A percentile compares a stretch with the other conserved stretches of the same genome.
Conservation (phyloP, 2,888 invertebrate species). For the Meloe dianella region DNA sequence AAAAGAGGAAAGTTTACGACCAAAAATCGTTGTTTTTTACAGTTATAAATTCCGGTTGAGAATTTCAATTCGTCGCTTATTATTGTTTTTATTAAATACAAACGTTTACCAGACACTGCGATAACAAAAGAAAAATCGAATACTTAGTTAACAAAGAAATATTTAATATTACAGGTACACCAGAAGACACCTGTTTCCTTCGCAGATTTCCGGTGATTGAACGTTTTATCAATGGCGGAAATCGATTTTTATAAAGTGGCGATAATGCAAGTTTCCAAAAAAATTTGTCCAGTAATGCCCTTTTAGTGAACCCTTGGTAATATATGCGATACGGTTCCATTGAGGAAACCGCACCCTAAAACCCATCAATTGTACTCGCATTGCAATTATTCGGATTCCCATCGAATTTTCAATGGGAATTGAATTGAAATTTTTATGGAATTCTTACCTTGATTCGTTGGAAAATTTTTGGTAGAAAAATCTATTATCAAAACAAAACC, state of each 20-base stretch:
- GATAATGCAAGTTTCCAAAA: not conserved
- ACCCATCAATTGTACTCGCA: not conserved
- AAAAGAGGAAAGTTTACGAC: too few relatives aligned
- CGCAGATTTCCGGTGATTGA: conserved; percentile 21
- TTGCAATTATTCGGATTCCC: not conserved
- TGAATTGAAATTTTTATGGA: not conserved
- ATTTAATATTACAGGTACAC: conserved; percentile 22
- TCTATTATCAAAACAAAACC: conserved; percentile 8
- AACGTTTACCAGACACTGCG: not conserved
- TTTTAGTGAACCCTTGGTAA: not conserved
- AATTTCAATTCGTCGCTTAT: not conserved
- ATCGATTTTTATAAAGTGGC: not conserved
- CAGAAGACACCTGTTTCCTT: conserved; percentile 31
- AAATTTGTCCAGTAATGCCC: not conserved
- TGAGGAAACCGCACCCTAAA: conserved; percentile 28
- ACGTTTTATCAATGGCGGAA: not conserved
- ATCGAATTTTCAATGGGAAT: not conserved
- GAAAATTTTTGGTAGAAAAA: not conserved
- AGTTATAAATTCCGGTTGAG: not conserved
- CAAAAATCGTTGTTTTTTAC: too few relatives aligned
- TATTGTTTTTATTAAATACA: not conserved
- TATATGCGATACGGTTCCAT: not conserved
- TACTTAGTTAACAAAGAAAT: conserved; percentile 1
- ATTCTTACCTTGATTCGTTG: conserved; percentile 15
- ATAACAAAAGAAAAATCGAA: not conserved